Conservation (phyloP, 2,888 invertebrate species). For the Didymodactylos carnosus region DNA sequence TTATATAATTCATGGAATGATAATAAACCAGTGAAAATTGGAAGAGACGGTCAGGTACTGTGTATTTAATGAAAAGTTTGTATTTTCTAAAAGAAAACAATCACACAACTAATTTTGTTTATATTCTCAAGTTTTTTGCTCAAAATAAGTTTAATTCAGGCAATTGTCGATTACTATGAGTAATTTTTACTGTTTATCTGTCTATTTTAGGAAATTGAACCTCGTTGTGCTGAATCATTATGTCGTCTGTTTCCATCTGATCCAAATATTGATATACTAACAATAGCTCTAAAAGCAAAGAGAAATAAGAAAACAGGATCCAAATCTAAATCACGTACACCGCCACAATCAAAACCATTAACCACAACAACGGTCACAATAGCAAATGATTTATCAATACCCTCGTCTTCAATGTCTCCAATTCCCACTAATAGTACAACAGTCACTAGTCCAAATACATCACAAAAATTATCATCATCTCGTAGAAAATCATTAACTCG, state of each 20-base stretch:
- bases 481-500: too few relatives aligned
- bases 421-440: neutral
- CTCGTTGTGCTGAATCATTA: slow-evolving; percentile 74
- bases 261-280: neutral
- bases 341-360: neutral
- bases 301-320: neutral
- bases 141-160: too few relatives aligned
- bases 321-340: neutral
- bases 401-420: neutral
- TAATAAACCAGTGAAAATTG: slow-evolving; percentile 91
- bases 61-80: neutral
- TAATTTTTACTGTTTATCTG: slow-evolving; percentile 2
- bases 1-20: slow-evolving; percentile 94
- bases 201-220: slow-evolving; percentile 66
- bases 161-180: neutral
- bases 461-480: too few relatives aligned
- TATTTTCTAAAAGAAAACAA: too few relatives aligned
- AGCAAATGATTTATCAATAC: neutral
- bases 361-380: neutral
- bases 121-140: too few relatives aligned
- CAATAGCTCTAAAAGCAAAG: neutral
- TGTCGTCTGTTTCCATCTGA: slow-evolving; percentile 53
- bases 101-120: too few relatives aligned
- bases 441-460: neutral
- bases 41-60: slow-evolving; percentile 61